Evolutionary conservation across 2,797 vertebrate species (phyloP), one percentile per base, ranked within the genome.

Genomic region (Girardinus metallicus): DNA sequence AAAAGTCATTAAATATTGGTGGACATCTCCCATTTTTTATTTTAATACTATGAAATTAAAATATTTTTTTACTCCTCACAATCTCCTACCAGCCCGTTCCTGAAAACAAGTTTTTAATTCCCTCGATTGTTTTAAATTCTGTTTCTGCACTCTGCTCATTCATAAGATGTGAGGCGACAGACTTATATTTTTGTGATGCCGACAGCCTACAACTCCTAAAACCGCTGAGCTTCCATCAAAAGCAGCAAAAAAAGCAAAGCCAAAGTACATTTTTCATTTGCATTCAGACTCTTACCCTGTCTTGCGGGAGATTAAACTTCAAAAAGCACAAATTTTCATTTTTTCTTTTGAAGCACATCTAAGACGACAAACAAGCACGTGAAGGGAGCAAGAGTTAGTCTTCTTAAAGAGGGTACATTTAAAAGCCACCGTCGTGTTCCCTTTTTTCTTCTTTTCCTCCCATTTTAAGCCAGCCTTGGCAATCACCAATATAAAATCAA

Each of bases 401-500:
- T 83, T 80, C 77, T 85, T 77, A 77, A 87, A 87, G 77, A 88
- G 83, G 82, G 76, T 87, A 73, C 75, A 75, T 83, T 86, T 78
- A 79, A 78, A 86, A 85, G 82, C 51, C 57, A 77, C 62, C 64
- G 53, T 23, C 43, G 2, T 71, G 68, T 70, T 43, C 41, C 23
- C 23, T 26, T 41, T 41, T 41, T 68, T 39, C 18, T 23, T 71
- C 12, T 53, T 79, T 80, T 72, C 39, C 78, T 5, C 16, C 3
- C 15, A 5, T 72, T 75, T 70, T 80, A 85, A 88, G 78, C 66
- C 77, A 79, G 74, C 76, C 79, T 83, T 89, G 88, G 87, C 88
- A 93, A 90, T 92, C 86, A 86, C 89, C 92, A 93, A 92, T 91
- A 91, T 49, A 80, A 64, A 93, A 94, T 93, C 91, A 92, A 91